A percentile compares a stretch with the other conserved stretches of the same genome.
Conservation (phyloP, 53 echinoderm and acorn worm species). For the Holothuria scabra region DNA sequence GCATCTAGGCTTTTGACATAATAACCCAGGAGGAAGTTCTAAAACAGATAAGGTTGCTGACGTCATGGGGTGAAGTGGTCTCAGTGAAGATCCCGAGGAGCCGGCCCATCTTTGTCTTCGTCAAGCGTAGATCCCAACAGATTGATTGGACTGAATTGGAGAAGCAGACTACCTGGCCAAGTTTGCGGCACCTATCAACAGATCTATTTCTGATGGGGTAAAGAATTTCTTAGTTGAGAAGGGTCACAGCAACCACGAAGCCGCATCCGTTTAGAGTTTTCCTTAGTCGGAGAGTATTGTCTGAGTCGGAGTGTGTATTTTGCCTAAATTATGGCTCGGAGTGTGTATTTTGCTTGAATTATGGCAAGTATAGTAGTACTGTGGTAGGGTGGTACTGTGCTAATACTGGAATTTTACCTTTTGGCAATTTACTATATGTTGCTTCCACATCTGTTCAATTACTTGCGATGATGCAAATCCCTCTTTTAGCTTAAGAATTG, state of each 20-base stretch:
- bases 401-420: no score
- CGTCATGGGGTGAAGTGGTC: neutral
- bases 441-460: no score
- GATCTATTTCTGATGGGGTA: slow-evolving; percentile 5
- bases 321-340: no score
- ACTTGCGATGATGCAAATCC: no score
- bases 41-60: neutral
- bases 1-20: neutral
- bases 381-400: no score
- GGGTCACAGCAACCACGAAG: neutral
- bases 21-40: no score
- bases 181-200: slow-evolving; percentile 4
- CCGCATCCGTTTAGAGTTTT: neutral
- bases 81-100: slow-evolving; percentile 6
- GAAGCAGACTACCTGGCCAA: slow-evolving; percentile 4
- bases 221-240: neutral
- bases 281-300: neutral
- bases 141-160: neutral
- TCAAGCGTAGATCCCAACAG: neutral
- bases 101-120: neutral
- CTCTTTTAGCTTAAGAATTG: no score
- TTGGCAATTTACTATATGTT: no score
- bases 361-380: no score
- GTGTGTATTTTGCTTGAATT: no score
- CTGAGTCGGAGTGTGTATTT: no score